phyloP scores from a whole-genome alignment of 2,888 invertebrate genomes.

The Clostera curtula region DNA sequence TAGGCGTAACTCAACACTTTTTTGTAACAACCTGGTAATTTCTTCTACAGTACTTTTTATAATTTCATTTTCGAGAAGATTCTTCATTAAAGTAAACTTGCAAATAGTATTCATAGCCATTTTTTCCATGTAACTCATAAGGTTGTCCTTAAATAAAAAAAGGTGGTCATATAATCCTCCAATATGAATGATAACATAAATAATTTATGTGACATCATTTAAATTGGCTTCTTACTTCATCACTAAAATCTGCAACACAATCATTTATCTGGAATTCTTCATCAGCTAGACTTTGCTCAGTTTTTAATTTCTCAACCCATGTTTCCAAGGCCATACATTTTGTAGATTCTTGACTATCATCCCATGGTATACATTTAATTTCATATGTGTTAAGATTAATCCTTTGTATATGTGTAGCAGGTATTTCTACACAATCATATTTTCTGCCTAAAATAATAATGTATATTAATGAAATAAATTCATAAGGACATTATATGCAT shows the following conservation, averaged over 20 bases:
- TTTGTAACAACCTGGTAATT: constrained; percentile 68
- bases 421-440: constrained; percentile 74
- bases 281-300: constrained; percentile 48
- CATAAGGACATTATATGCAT: constrained; percentile 1
- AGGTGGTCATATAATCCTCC: neutral
- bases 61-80: constrained; percentile 43
- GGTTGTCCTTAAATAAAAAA: constrained; percentile 36
- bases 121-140: constrained; percentile 37
- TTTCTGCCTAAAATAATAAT: constrained; percentile 34
- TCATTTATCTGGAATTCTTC: constrained; percentile 38
- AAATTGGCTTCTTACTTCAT: constrained; percentile 39
- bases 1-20: constrained; percentile 76
- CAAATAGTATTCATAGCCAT: constrained; percentile 26
- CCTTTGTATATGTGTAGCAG: constrained; percentile 76
- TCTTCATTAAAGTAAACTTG: constrained; percentile 46
- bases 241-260: constrained; percentile 21
- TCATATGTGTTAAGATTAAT: constrained; percentile 48
- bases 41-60: constrained; percentile 54
- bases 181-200: neutral
- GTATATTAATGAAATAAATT: constrained; percentile 8
- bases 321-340: constrained; percentile 31
- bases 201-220: too few species aligned
- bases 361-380: constrained; percentile 47
- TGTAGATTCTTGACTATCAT: constrained; percentile 20
- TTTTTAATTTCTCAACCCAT: constrained; percentile 41